Percentiles rank a stretch among this genome's conserved stretches.
Evolutionary conservation across 2,888 invertebrate species (phyloP).

Genomic region (Norana najaformis): DNA sequence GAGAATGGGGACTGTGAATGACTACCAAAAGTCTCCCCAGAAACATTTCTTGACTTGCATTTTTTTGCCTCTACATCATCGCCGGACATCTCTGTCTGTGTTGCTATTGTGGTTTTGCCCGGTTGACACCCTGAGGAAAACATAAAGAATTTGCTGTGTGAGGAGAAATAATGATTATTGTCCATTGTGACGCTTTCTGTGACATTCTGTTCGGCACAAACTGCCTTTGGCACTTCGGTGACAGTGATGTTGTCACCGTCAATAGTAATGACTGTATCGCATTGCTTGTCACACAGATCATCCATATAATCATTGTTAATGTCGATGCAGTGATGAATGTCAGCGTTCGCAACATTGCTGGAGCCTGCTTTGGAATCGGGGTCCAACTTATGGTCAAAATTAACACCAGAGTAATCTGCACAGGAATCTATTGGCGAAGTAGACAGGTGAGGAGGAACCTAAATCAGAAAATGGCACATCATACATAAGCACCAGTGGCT

Average conservation of each 20-base stretch:
- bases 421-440: background rate
- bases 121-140: background rate
- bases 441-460: background rate
- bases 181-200: slow-evolving; percentile 2
- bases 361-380: background rate
- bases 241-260: slow-evolving; percentile 24
- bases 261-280: background rate
- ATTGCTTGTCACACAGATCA: background rate
- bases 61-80: background rate
- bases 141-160: background rate
- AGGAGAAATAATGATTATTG: background rate
- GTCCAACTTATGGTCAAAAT: background rate
- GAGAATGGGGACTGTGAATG: background rate
- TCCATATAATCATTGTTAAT: background rate
- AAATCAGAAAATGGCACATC: background rate
- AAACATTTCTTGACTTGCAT: background rate
- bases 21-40: background rate
- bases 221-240: background rate
- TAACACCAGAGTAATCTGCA: background rate
- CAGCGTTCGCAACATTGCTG: background rate
- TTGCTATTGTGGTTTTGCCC: background rate
- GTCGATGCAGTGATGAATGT: background rate
- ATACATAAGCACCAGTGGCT: background rate
- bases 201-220: background rate
- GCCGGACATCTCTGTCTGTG: slow-evolving; percentile 21